Conservation (phyloP, 1,140 invertebrate species). For the Ips nitidus region DNA sequence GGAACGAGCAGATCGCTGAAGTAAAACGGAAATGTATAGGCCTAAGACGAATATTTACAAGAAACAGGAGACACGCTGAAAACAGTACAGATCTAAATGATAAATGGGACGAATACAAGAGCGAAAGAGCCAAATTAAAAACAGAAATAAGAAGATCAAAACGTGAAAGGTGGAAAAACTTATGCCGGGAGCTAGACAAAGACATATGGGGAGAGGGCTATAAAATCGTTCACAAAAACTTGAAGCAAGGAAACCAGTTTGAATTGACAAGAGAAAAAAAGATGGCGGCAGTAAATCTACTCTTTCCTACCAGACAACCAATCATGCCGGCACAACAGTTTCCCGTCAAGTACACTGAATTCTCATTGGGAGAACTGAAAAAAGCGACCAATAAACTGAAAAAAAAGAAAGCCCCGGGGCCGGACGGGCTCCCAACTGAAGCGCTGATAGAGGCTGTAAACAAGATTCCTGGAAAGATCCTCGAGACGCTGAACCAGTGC, state of each 20-base stretch:
- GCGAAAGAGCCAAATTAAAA: no score
- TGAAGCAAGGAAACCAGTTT: not conserved
- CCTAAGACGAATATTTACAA: no score
- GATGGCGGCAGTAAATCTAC: not conserved
- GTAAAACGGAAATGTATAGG: no score
- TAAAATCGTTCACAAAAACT: not conserved
- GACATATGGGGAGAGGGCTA: constrained; percentile 5
- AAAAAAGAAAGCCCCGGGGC: not conserved
- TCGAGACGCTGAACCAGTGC: not conserved
- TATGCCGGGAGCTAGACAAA: not conserved
- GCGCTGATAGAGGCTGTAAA: not conserved
- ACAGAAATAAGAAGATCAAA: not conserved
- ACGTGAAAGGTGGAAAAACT: not conserved
- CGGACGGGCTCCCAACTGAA: not conserved
- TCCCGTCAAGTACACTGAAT: no score
- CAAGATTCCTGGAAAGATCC: not conserved
- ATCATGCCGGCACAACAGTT: not conserved
- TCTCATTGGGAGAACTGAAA: not conserved
- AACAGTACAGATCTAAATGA: no score
- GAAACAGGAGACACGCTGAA: no score
- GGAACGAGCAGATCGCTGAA: no score
- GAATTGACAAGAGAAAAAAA: not conserved
- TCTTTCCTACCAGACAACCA: not conserved
- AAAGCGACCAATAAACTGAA: not conserved
- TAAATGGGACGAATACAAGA: no score